A percentile compares a stretch with the other conserved stretches of the same genome.
phyloP scores from a whole-genome alignment of 2,888 invertebrate species.

The Pyrrhopygopsis socrates region DNA sequence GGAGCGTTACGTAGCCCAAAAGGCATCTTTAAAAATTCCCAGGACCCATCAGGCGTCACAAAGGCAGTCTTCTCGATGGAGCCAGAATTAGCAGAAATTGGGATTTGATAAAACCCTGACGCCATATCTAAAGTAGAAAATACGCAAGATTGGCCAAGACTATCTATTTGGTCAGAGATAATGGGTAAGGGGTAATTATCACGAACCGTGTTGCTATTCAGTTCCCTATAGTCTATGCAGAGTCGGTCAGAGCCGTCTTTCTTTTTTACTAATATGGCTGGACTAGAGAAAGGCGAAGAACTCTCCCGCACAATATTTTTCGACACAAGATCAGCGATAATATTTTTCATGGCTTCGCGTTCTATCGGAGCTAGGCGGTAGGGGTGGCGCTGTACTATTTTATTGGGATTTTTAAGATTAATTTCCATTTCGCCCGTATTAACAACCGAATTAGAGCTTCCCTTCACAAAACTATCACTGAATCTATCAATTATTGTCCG shows the following conservation, averaged over 20 bases:
- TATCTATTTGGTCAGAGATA: constrained; percentile 32
- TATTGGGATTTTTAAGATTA: constrained; percentile 35
- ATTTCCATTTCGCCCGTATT: constrained; percentile 40
- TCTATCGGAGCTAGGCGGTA: constrained; percentile 44
- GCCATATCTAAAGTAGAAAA: constrained; percentile 62
- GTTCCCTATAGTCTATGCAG: constrained; percentile 82
- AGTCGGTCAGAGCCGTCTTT: constrained; percentile 84
- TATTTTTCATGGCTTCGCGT: constrained; percentile 14
- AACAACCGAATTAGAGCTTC: constrained; percentile 14
- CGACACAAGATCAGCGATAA: constrained; percentile 26
- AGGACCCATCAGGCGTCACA: neutral
- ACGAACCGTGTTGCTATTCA: constrained; percentile 76
- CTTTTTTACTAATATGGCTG: constrained; percentile 83
- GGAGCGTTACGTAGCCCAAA: constrained; percentile 6
- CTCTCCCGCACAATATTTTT: constrained; percentile 47
- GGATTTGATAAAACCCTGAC: constrained; percentile 82
- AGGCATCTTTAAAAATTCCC: neutral
- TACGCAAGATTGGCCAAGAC: constrained; percentile 10
- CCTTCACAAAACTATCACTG: constrained; percentile 6
- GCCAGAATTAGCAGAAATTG: constrained; percentile 57
- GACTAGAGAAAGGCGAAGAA: constrained; percentile 79
- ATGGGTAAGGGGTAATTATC: constrained; percentile 79
- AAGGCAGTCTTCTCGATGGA: constrained; percentile 80
- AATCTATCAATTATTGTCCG: neutral
- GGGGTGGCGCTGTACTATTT: constrained; percentile 52